Conservation (phyloP, 2,888 invertebrate species). For the Callosobruchus maculatus region DNA sequence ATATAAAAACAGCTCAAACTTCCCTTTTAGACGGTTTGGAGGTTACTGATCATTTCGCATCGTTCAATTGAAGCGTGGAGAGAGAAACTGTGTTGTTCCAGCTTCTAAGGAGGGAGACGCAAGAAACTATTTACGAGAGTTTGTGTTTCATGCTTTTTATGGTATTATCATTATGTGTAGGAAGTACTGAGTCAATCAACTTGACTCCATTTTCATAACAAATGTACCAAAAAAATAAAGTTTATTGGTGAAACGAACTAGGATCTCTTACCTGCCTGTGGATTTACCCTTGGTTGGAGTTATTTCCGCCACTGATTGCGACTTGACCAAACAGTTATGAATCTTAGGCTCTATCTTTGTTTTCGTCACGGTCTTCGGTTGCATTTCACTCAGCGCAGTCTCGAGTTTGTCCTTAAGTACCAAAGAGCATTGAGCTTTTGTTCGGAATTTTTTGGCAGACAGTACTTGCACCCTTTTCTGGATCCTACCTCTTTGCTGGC, state of each 20-base stretch:
- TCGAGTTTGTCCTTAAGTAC: conserved; percentile 27
- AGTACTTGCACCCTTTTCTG: conserved; percentile 29
- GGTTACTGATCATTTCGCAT: too few species aligned
- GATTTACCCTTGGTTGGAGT: conserved; percentile 34
- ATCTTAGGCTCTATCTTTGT: conserved; percentile 7
- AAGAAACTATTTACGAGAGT: too few species aligned
- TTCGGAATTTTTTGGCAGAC: conserved; percentile 36
- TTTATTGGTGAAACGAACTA: not conserved
- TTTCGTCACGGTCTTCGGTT: conserved; percentile 9
- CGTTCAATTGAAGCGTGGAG: too few species aligned
- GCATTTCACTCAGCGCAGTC: conserved; percentile 23
- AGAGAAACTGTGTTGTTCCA: too few species aligned
- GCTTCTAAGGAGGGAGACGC: too few species aligned
- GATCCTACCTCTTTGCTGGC: conserved; percentile 8
- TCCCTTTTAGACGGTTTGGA: too few species aligned
- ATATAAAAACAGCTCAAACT: too few species aligned
- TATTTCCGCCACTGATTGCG: conserved; percentile 36
- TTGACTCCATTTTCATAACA: too few species aligned
- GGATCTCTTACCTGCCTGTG: not conserved
- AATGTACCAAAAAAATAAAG: too few species aligned
- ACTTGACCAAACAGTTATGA: conserved; percentile 19
- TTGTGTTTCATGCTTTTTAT: too few species aligned
- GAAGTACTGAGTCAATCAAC: too few species aligned
- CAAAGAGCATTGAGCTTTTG: conserved; percentile 24
- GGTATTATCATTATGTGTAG: too few species aligned